A percentile compares a stretch with the other conserved stretches of the same genome.
phyloP scores from a whole-genome alignment of 2,113 vertebrate genomes.

The Sylvilagus bachmani region DNA sequence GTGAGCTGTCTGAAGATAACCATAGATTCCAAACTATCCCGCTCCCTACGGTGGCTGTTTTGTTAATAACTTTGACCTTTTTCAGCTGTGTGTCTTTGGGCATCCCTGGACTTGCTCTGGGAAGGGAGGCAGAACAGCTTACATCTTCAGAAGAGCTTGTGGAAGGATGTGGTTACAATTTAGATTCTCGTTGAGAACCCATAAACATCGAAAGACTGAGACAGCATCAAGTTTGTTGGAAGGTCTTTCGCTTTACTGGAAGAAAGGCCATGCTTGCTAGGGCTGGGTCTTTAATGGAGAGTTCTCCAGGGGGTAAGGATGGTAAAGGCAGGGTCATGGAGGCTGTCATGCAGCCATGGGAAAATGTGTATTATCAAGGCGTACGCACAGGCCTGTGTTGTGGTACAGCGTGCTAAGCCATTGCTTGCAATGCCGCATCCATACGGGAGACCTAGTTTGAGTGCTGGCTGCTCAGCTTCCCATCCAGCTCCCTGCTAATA shows the following conservation, averaged over 20 bases:
- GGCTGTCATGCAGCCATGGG: too few species aligned
- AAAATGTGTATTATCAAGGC: too few species aligned
- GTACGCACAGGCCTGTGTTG: too few species aligned
- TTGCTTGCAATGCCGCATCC: too few species aligned
- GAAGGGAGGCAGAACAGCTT: neutral
- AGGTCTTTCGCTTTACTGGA: neutral
- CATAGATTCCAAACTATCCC: too few species aligned
- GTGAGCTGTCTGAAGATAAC: neutral
- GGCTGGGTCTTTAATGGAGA: constrained; percentile 21
- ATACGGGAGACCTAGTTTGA: too few species aligned
- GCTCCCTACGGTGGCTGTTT: too few species aligned
- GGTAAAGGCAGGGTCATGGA: neutral
- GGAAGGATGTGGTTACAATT: neutral
- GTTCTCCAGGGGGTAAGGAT: neutral
- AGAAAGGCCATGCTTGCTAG: neutral
- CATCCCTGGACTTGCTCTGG: neutral
- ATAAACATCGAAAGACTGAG: neutral
- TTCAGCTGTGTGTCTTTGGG: neutral
- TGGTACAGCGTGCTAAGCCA: too few species aligned
- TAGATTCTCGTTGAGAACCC: constrained; percentile 41
- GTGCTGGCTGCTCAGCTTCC: too few species aligned
- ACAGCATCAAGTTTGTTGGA: neutral
- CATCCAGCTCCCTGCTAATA: too few species aligned
- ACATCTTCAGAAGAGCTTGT: neutral
- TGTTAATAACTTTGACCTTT: neutral